Evolutionary conservation across 2,113 vertebrate genomes (phyloP), one percentile per base, ranked within the genome.

Genomic region (Eudyptes chrysolophus): DNA sequence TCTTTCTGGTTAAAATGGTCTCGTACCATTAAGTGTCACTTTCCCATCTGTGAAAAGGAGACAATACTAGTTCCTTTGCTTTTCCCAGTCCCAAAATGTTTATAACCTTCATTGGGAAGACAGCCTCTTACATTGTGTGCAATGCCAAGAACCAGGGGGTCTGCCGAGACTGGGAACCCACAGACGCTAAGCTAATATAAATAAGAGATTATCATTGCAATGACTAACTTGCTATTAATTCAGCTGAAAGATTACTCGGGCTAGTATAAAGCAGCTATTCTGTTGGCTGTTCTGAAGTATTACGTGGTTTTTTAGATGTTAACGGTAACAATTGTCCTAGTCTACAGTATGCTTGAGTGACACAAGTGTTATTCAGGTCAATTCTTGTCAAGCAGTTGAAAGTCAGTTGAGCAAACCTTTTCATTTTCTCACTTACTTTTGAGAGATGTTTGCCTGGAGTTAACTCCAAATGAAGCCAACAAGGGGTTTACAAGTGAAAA

Each of bases 391-490:
- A 82, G 51, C 25, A 71, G 13, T 12, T 36, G n/a, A 70, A 95
- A 94, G 48, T 36, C 65, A 75, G 11, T 21, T 62, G 55, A 96
- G 44, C 40, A 77, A 81, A 48, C 10, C 8, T 38, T 58, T 46
- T 40, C 10, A 64, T 78, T 75, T 83, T 46, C 64, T 76, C 25
- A 19, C 58, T 84, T 88, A 21, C 21, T 95, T 89, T 89, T 57
- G 83, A 84, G 60, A 89, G 77, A 55, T 70, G 13, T 57, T 79
- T 89, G 16, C 65, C 64, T 52, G 46, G 72, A 84, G 36, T 82
- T 36, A 93, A 55, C 52, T 46, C 65, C 84, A 90, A 94, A 95
- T 89, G 94, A 95, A 94, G 64, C 20, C 42, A 94, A 80, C 38
- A 70, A 89, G 34, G 51, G 4, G 12, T 40, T 58, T 94, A 40